These are phyloP conservation scores for Pyrocephalus nanus DNA, from an alignment of 2,797 vertebrate genomes.

Conservation along the genomic window DNA sequence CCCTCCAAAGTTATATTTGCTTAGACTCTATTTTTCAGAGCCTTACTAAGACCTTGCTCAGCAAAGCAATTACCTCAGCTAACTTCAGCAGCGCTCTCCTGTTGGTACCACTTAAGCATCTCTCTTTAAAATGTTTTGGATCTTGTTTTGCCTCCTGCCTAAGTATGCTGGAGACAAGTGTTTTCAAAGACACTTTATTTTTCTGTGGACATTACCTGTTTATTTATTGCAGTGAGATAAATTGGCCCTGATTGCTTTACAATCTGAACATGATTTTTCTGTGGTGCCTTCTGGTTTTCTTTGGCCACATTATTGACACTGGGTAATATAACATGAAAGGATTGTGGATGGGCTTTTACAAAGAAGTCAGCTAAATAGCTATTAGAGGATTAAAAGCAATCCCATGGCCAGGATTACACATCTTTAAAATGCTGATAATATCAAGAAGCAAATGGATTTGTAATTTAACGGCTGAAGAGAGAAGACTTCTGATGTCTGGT, in stretches of 20 bases:
- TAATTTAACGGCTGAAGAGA: slow-evolving; percentile 51
- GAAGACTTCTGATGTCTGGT: neutral
- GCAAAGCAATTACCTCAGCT: neutral
- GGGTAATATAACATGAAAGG: slow-evolving; percentile 67
- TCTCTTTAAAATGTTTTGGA: neutral
- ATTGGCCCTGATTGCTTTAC: slow-evolving; percentile 36
- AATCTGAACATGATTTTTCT: slow-evolving; percentile 4
- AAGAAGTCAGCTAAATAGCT: slow-evolving; percentile 44
- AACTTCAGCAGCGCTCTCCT: neutral
- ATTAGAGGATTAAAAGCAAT: slow-evolving; percentile 64
- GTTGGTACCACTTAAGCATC: neutral
- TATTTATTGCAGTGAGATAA: slow-evolving; percentile 38
- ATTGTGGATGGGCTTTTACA: slow-evolving; percentile 39
- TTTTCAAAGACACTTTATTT: neutral
- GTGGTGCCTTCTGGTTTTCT: slow-evolving; percentile 30
- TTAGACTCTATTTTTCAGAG: neutral
- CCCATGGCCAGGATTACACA: slow-evolving; percentile 30
- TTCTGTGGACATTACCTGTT: neutral
- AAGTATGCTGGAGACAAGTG: neutral
- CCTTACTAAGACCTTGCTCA: neutral
- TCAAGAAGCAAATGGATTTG: slow-evolving; percentile 61
- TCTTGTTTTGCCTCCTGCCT: neutral
- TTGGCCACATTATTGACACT: slow-evolving; percentile 48
- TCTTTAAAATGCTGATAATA: slow-evolving; percentile 51
- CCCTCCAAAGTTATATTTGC: neutral